phyloP scores from a whole-genome alignment of 1,140 invertebrate genomes.

The Octopus bimaculoides region DNA sequence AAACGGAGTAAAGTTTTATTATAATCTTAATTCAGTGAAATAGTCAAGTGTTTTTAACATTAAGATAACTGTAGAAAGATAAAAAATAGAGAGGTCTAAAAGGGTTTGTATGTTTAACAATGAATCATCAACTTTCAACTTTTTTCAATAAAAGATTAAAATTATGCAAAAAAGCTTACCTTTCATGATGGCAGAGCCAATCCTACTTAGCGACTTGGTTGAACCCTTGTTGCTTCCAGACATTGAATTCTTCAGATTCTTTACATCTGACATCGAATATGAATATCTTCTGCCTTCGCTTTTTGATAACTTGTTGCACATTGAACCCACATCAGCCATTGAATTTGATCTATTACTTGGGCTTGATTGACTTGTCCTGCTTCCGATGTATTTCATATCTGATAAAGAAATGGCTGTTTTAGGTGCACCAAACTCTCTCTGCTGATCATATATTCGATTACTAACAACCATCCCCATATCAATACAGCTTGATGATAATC shows the following conservation, averaged over 20 bases:
- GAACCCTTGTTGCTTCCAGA: not conserved
- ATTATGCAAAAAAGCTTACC: not conserved
- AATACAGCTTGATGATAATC: not conserved
- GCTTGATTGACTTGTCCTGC: not conserved
- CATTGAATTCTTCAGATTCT: not conserved
- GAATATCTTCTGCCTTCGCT: conserved; percentile 2
- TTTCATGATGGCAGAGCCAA: conserved; percentile 1
- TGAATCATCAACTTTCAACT: too few species aligned
- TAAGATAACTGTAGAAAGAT: too few species aligned
- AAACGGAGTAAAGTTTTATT: too few species aligned
- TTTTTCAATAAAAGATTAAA: too few species aligned
- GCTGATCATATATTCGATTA: not conserved
- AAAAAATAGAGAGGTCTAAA: too few species aligned
- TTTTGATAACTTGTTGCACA: conserved; percentile 1
- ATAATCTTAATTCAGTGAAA: too few species aligned
- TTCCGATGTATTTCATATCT: not conserved
- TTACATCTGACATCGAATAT: conserved; percentile 7
- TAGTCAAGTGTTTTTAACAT: too few species aligned
- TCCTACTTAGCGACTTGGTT: not conserved
- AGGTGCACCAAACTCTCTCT: not conserved
- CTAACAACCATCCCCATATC: not conserved
- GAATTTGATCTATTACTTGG: not conserved
- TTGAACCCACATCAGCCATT: not conserved
- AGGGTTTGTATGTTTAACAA: too few species aligned
- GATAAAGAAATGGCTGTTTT: not conserved